Conservation (phyloP, 2,888 invertebrate species). For the Polydrusus tereticollis region DNA sequence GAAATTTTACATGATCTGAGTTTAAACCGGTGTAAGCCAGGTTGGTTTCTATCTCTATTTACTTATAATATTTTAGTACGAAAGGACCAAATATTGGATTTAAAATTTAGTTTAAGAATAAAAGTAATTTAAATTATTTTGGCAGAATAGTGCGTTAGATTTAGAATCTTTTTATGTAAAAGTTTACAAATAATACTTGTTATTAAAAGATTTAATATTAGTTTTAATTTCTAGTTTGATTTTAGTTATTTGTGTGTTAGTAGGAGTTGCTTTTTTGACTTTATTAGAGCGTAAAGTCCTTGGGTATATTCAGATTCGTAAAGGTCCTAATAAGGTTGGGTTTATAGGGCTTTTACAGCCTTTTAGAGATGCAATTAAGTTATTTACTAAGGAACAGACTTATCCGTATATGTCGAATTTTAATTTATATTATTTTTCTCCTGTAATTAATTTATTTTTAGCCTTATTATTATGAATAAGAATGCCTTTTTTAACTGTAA, state of each 20-base stretch:
- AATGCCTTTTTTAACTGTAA: conserved; percentile 72
- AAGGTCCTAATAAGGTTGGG: conserved; percentile 80
- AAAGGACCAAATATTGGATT: conserved; percentile 79
- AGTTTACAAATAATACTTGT: conserved; percentile 72
- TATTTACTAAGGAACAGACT: conserved; percentile 77
- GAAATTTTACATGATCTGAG: conserved; percentile 90
- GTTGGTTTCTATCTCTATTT: conserved; percentile 86
- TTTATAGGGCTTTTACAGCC: conserved; percentile 76
- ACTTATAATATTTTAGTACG: conserved; percentile 78
- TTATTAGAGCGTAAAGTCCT: conserved; percentile 80
- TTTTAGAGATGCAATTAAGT: conserved; percentile 80
- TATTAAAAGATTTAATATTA: conserved; percentile 66
- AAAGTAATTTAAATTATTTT: conserved; percentile 69
- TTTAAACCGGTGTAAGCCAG: conserved; percentile 89
- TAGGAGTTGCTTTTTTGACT: conserved; percentile 79
- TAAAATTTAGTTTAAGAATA: conserved; percentile 66
- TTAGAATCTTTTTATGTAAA: conserved; percentile 77
- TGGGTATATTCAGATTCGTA: conserved; percentile 80
- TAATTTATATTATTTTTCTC: conserved; percentile 70
- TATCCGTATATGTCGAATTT: conserved; percentile 73
- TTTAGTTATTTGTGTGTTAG: conserved; percentile 73
- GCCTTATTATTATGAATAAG: conserved; percentile 72
- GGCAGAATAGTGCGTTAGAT: conserved; percentile 79
- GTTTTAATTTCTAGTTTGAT: conserved; percentile 64
- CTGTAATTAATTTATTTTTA: conserved; percentile 71